Conservation (phyloP, 2,888 invertebrate species). For the Magallana nippona region DNA sequence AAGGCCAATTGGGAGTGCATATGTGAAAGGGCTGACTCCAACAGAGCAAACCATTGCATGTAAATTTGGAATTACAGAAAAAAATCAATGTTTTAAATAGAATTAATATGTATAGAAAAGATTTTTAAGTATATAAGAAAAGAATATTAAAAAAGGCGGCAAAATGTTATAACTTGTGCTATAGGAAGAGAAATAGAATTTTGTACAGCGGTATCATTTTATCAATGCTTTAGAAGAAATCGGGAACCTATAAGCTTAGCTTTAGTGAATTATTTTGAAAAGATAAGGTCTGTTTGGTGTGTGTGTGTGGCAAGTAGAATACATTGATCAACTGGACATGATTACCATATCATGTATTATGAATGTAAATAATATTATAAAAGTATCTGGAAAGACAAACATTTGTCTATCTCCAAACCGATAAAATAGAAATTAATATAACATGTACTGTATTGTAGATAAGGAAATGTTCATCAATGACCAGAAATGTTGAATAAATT, state of each 20-base stretch:
- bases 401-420: constrained; percentile 39
- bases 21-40: neutral
- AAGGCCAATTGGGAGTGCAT: constrained; percentile 17
- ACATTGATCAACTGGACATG: neutral
- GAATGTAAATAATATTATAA: constrained; percentile 38
- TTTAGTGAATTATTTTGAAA: neutral
- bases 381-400: neutral
- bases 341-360: constrained; percentile 33
- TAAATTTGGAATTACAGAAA: constrained; percentile 25
- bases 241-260: constrained; percentile 12
- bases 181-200: neutral
- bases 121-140: constrained; percentile 35
- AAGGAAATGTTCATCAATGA: too few relatives aligned
- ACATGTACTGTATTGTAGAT: neutral
- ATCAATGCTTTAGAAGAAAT: constrained; percentile 26
- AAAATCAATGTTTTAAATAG: constrained; percentile 18
- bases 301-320: constrained; percentile 35
- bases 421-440: constrained; percentile 38
- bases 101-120: constrained; percentile 39
- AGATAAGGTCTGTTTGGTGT: constrained; percentile 19
- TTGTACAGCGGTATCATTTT: constrained; percentile 18
- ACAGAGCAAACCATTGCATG: neutral
- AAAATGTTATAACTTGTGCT: constrained; percentile 32
- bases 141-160: constrained; percentile 26
- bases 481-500: too few relatives aligned